Conservation (phyloP, 2,113 vertebrate species). For the Cyprinodon tularosa region DNA sequence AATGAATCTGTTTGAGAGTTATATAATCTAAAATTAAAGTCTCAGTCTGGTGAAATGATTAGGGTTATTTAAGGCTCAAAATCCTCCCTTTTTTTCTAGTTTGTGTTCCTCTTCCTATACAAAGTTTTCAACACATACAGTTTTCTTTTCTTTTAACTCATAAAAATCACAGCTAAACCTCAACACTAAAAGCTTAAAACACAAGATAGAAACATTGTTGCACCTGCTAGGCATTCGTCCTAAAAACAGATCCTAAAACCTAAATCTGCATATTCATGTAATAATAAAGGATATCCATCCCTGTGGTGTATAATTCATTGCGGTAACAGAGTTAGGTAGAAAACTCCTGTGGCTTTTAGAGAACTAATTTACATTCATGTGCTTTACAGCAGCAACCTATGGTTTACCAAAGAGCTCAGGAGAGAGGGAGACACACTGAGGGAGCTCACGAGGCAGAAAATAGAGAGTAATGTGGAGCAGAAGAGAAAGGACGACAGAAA, state of each 20-base stretch:
- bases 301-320: constrained; percentile 23
- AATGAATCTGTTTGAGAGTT: not conserved
- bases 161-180: not conserved
- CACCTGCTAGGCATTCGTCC: not conserved
- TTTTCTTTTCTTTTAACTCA: not conserved
- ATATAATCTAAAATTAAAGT: not conserved
- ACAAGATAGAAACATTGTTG: not conserved
- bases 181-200: not conserved
- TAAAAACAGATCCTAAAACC: not conserved
- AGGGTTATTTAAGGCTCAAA: not conserved
- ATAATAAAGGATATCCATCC: not conserved
- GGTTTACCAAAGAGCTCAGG: constrained; percentile 61
- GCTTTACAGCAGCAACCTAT: constrained; percentile 43
- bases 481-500: constrained; percentile 13
- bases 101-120: not conserved
- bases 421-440: constrained; percentile 28
- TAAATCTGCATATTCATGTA: constrained; percentile 1
- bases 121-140: not conserved
- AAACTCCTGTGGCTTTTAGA: constrained; percentile 27
- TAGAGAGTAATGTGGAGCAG: constrained; percentile 53
- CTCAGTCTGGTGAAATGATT: not conserved
- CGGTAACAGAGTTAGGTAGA: constrained; percentile 10
- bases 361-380: constrained; percentile 61
- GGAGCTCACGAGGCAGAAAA: constrained; percentile 46
- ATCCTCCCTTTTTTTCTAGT: not conserved